A percentile compares a stretch with the other conserved stretches of the same genome.
Conservation (phyloP, 2,113 vertebrate genomes). For the Salvelinus alpinus region DNA sequence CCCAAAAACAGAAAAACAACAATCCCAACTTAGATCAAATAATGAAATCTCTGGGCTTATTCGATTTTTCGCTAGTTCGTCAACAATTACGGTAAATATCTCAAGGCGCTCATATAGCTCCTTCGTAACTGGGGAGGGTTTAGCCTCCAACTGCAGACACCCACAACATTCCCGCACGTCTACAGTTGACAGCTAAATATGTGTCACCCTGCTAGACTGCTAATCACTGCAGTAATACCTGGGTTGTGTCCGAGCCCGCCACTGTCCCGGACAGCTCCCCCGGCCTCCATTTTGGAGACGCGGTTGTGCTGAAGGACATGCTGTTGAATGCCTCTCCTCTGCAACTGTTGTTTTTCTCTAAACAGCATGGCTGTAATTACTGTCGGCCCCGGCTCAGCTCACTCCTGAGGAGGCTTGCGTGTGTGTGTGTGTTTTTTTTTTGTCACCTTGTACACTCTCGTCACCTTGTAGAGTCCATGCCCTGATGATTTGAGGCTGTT, state of each 20-base stretch:
- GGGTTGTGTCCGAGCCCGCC: slow-evolving; percentile 39
- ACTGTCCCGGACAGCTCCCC: slow-evolving; percentile 42
- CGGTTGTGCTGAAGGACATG: slow-evolving; percentile 58
- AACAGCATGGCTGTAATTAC: slow-evolving; percentile 74
- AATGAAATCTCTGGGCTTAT: slow-evolving; percentile 1
- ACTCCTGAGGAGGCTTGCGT: slow-evolving; percentile 51
- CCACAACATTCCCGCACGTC: not conserved
- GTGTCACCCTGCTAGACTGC: slow-evolving; percentile 41
- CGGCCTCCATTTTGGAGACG: slow-evolving; percentile 64
- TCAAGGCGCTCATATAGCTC: not conserved
- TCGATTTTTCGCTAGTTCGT: slow-evolving; percentile 5
- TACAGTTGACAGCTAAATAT: slow-evolving; percentile 37
- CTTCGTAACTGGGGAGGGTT: not conserved
- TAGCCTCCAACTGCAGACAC: slow-evolving; percentile 3
- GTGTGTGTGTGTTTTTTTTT: slow-evolving; percentile 13
- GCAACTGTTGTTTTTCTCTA: slow-evolving; percentile 66
- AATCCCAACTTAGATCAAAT: not conserved
- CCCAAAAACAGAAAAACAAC: not conserved
- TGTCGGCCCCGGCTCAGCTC: slow-evolving; percentile 59
- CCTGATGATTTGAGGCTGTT: too few relatives aligned
- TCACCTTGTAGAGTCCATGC: too few relatives aligned
- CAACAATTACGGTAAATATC: slow-evolving; percentile 1
- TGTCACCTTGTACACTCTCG: not conserved
- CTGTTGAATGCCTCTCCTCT: slow-evolving; percentile 37
- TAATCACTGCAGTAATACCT: slow-evolving; percentile 51